phyloP scores from a whole-genome alignment of 2,113 vertebrate species.

The Engystomops pustulosus region DNA sequence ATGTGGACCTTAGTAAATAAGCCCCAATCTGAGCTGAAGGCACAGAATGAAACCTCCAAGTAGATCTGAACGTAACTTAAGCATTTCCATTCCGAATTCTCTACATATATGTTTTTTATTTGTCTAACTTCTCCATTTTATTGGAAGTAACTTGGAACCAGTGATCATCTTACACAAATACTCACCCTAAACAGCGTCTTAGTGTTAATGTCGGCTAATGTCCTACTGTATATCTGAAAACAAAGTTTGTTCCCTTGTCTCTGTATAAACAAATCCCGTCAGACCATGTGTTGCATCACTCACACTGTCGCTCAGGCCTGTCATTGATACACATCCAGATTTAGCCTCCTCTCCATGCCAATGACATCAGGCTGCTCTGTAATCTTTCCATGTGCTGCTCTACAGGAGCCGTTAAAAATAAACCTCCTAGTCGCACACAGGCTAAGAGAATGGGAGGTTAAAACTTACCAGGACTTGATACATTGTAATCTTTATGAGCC shows the following conservation, averaged over 20 bases:
- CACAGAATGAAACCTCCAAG: too few relatives aligned
- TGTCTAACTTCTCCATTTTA: too few relatives aligned
- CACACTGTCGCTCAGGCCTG: constrained; percentile 46
- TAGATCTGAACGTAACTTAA: too few relatives aligned
- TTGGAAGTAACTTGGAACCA: too few relatives aligned
- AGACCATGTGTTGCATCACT: constrained; percentile 57
- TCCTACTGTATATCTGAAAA: constrained; percentile 17
- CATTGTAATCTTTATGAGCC: not conserved
- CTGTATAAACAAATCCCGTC: constrained; percentile 50
- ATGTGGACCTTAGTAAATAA: too few relatives aligned
- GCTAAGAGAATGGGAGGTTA: not conserved
- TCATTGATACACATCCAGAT: constrained; percentile 47
- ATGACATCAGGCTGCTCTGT: constrained; percentile 56
- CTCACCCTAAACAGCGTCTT: not conserved
- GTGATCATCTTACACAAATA: not conserved
- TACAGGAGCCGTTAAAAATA: constrained; percentile 49
- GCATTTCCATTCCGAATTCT: too few relatives aligned
- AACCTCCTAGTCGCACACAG: constrained; percentile 28
- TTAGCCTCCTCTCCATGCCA: constrained; percentile 44
- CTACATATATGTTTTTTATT: too few relatives aligned
- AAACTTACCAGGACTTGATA: not conserved
- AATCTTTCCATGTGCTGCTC: constrained; percentile 56
- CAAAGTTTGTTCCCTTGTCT: constrained; percentile 15
- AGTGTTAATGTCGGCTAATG: not conserved
- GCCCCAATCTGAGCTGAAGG: too few relatives aligned